Conservation (phyloP, 2,113 vertebrate genomes). For the Platichthys flesus region DNA sequence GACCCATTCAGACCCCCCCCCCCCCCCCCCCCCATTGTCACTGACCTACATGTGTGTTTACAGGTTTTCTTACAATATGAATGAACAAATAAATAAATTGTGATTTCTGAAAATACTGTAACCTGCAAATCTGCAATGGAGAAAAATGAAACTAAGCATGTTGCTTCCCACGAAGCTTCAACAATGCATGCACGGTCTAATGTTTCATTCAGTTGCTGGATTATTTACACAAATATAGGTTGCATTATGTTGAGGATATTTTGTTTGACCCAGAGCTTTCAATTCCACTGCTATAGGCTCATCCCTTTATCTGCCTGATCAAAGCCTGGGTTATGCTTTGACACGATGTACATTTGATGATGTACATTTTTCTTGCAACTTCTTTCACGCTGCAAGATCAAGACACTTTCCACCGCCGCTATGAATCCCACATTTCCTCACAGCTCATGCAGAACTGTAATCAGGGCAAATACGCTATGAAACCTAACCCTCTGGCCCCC, state of each 20-base stretch:
- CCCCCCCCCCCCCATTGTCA: too few relatives aligned
- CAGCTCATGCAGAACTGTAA: slow-evolving; percentile 20
- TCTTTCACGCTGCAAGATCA: slow-evolving; percentile 15
- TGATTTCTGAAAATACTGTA: not conserved
- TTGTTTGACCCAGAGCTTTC: slow-evolving; percentile 19
- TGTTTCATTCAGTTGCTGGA: slow-evolving; percentile 22
- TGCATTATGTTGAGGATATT: slow-evolving; percentile 24
- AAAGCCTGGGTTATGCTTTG: slow-evolving; percentile 33
- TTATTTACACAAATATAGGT: slow-evolving; percentile 27
- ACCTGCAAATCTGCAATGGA: not conserved
- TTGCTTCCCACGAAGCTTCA: not conserved
- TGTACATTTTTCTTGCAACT: slow-evolving; percentile 16
- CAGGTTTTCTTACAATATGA: not conserved
- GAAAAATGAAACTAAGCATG: slow-evolving; percentile 7
- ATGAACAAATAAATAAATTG: not conserved
- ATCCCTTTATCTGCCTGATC: slow-evolving; percentile 35
- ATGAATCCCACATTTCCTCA: slow-evolving; percentile 33
- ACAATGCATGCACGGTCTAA: not conserved
- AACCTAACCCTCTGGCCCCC: not conserved
- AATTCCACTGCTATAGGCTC: not conserved
- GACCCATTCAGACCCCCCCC: too few relatives aligned
- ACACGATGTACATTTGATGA: slow-evolving; percentile 40
- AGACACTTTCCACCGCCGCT: slow-evolving; percentile 18
- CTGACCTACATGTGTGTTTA: slow-evolving; percentile 8
- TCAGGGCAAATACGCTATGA: slow-evolving; percentile 15